Conservation (phyloP, 2,797 vertebrate genomes). For the Sitta carolinensis region DNA sequence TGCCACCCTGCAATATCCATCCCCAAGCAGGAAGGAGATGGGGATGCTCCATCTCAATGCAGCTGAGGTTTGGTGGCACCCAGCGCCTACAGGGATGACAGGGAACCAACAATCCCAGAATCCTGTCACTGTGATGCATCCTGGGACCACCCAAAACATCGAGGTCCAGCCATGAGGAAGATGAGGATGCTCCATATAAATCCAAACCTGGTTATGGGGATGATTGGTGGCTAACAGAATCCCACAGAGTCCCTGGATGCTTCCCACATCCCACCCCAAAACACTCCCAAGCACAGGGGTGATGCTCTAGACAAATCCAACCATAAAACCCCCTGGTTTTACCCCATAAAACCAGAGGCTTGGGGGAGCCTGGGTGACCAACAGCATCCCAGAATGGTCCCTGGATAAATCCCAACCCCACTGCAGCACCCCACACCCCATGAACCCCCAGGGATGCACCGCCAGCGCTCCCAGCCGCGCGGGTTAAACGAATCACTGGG, state of each 20-base stretch:
- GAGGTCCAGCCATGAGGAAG: rapidly evolving
- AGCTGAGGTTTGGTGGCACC: neutral
- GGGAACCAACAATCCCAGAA: neutral
- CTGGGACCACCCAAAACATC: neutral
- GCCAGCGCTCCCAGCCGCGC: rapidly evolving
- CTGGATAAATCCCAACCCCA: neutral
- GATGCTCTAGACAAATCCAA: neutral
- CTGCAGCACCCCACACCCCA: neutral
- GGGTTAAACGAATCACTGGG: neutral
- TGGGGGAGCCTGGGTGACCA: neutral
- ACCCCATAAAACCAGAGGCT: neutral
- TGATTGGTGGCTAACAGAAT: rapidly evolving
- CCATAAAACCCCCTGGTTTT: too few relatives aligned
- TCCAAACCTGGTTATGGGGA: neutral
- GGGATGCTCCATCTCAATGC: neutral
- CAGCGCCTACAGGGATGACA: neutral
- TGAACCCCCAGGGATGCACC: neutral
- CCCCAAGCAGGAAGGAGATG: neutral
- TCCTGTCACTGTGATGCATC: rapidly evolving
- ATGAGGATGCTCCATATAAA: neutral
- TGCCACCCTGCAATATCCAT: rapidly evolving
- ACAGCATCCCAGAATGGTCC: neutral
- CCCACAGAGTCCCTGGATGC: neutral
- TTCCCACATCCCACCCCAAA: neutral
- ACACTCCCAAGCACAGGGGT: neutral